phyloP scores from a whole-genome alignment of 2,888 invertebrate species.

The Taphrorychus bicolor region DNA sequence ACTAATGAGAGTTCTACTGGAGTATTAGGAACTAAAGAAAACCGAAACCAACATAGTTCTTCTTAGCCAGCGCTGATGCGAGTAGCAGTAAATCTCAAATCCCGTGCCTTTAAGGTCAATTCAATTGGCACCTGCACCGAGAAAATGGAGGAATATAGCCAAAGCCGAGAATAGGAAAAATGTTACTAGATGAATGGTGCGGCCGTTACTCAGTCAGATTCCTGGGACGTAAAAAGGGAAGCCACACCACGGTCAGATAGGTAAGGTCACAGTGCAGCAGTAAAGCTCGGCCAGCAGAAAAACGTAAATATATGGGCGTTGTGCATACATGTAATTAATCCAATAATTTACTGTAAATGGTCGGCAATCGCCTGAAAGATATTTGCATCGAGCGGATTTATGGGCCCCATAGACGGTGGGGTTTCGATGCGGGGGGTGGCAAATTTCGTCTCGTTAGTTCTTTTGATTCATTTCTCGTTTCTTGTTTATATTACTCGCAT shows the following conservation, averaged over 20 bases:
- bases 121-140: slow-evolving; percentile 34
- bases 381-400: slow-evolving; percentile 17
- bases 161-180: slow-evolving; percentile 17
- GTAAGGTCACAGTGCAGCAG: slow-evolving; percentile 37
- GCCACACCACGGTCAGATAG: slow-evolving; percentile 34
- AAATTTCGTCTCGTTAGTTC: neutral
- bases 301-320: slow-evolving; percentile 34
- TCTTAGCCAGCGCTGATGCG: neutral
- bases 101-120: slow-evolving; percentile 28
- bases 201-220: slow-evolving; percentile 29
- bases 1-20: too few species aligned
- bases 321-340: slow-evolving; percentile 34
- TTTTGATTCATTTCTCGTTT: neutral
- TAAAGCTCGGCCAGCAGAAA: slow-evolving; percentile 22
- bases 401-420: neutral
- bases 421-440: slow-evolving; percentile 1
- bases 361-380: slow-evolving; percentile 16
- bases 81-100: slow-evolving; percentile 5
- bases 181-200: slow-evolving; percentile 18
- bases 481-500: neutral
- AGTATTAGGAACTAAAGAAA: too few species aligned
- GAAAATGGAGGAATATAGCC: slow-evolving; percentile 18
- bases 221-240: slow-evolving; percentile 31
- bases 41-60: neutral
- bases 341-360: slow-evolving; percentile 37